Conservation (phyloP, 2,113 vertebrate species). For the Hylia prasina region DNA sequence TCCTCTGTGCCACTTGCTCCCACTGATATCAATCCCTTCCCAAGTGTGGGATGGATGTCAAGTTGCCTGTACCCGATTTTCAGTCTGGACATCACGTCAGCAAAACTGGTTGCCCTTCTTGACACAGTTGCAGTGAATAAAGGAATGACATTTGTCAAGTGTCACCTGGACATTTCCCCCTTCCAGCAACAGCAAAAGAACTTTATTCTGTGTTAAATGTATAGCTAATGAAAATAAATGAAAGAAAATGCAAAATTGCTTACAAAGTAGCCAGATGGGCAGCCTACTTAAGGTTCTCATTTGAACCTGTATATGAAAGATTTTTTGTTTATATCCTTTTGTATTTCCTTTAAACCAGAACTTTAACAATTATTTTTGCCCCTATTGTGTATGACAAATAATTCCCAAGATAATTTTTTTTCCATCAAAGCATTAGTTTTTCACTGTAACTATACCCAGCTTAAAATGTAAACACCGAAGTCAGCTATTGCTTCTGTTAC, state of each 20-base stretch:
- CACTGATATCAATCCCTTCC: neutral
- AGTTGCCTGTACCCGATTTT: neutral
- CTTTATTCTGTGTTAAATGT: neutral
- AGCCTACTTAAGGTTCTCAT: neutral
- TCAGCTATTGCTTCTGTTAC: neutral
- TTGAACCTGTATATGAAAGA: neutral
- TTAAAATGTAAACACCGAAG: neutral
- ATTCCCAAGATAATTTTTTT: neutral
- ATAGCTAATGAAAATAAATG: neutral
- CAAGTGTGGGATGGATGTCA: neutral
- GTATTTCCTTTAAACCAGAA: neutral
- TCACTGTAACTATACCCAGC: neutral
- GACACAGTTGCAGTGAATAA: neutral
- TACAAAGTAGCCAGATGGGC: neutral
- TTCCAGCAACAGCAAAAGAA: neutral
- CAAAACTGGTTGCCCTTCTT: neutral
- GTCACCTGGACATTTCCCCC: neutral
- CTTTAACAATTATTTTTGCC: neutral
- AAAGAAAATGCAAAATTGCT: neutral
- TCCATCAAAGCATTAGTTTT: neutral
- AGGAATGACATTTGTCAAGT: neutral
- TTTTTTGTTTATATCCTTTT: neutral
- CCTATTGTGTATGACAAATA: neutral
- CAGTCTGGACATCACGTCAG: rapidly evolving
- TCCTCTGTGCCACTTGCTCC: neutral